These are phyloP conservation scores for Moxostoma hubbsi DNA, from an alignment of 2,797 vertebrate genomes.

Conservation along the genomic window DNA sequence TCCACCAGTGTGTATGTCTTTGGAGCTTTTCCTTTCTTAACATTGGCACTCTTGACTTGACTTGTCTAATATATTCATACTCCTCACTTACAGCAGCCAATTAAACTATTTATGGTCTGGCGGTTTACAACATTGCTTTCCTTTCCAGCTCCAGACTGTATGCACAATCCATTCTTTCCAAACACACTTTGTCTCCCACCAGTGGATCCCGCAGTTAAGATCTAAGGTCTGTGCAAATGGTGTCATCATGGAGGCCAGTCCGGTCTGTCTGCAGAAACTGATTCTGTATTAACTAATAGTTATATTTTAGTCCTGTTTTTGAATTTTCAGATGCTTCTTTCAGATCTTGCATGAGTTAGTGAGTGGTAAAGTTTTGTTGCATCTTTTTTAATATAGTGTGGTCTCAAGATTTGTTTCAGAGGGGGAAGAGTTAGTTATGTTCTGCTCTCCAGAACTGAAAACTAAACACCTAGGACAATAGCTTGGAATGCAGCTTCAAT, in stretches of 20 bases:
- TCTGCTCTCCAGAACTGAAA: no score
- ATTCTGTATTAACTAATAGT: conserved; percentile 46
- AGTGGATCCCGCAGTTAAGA: conserved; percentile 29
- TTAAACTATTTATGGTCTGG: not conserved
- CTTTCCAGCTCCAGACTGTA: conserved; percentile 27
- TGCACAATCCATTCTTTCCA: conserved; percentile 35
- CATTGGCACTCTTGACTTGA: no score
- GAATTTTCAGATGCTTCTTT: conserved; percentile 37
- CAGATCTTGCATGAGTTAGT: conserved; percentile 1
- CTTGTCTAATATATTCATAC: not conserved
- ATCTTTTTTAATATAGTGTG: conserved; percentile 51
- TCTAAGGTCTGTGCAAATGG: not conserved
- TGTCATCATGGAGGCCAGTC: conserved; percentile 36
- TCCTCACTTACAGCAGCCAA: conserved; percentile 10
- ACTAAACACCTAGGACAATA: no score
- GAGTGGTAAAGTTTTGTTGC: conserved; percentile 47
- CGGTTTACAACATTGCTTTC: conserved; percentile 16
- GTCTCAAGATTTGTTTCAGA: conserved; percentile 30
- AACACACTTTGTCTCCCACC: not conserved
- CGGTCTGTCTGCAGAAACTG: conserved; percentile 43
- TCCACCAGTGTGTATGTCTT: conserved; percentile 7
- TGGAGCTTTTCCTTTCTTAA: not conserved
- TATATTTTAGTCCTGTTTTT: no score
- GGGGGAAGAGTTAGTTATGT: no score
- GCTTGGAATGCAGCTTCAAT: no score